Evolutionary conservation across 2,797 vertebrate genomes (phyloP).

Genomic region (Microchirus variegatus): DNA sequence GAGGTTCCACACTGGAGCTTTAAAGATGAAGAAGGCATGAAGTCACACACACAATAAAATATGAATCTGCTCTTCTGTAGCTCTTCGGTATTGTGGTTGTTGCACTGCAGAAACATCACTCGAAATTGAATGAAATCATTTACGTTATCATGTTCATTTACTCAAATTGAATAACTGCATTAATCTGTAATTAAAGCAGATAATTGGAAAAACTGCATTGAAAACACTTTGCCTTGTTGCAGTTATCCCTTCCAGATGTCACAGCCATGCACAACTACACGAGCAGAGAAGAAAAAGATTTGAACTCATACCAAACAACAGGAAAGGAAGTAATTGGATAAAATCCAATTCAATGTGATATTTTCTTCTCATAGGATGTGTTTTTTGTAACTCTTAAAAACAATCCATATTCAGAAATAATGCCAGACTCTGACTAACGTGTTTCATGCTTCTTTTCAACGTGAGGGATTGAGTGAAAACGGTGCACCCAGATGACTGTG

Average conservation of each 20-base stretch:
- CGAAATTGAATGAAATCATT: background rate
- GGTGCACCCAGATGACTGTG: conserved; percentile 20
- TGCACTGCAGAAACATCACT: background rate
- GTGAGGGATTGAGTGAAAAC: conserved; percentile 18
- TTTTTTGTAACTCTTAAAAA: background rate
- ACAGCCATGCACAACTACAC: no score
- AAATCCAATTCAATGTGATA: background rate
- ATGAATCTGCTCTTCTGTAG: background rate
- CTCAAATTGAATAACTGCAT: background rate
- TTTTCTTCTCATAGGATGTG: background rate
- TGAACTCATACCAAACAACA: background rate
- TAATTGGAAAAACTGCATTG: no score
- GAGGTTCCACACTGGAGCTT: no score
- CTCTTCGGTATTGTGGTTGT: background rate
- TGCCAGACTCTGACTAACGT: background rate
- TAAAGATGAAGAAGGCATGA: background rate
- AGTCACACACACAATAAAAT: background rate
- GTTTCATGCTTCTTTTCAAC: conserved; percentile 4
- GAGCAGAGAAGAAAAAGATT: no score
- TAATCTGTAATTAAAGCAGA: background rate
- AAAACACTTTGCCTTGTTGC: no score
- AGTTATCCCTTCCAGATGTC: no score
- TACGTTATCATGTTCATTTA: background rate
- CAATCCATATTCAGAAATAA: background rate
- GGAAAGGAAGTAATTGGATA: background rate